phyloP scores from a whole-genome alignment of 2,113 vertebrate species.

The Laticauda colubrina region DNA sequence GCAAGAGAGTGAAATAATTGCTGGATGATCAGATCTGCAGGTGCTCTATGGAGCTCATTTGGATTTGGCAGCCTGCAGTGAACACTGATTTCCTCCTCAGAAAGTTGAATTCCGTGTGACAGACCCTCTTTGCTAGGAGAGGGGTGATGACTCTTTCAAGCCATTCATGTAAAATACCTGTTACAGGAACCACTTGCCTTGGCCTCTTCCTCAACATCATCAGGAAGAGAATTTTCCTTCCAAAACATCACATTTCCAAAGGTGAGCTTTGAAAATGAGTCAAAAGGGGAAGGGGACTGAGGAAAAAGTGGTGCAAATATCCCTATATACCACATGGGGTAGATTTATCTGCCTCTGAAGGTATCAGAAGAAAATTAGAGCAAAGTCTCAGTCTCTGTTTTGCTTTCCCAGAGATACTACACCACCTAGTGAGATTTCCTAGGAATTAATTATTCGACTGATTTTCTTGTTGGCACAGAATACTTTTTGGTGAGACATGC shows the following conservation, averaged over 20 bases:
- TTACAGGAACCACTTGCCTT: conserved; percentile 57
- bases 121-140: conserved; percentile 80
- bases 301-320: accelerated
- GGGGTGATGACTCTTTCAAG: conserved; percentile 73
- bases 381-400: background rate
- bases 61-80: conserved; percentile 76
- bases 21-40: conserved; percentile 84
- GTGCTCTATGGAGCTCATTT: conserved; percentile 87
- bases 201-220: conserved; percentile 23
- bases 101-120: conserved; percentile 76
- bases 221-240: conserved; percentile 17
- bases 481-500: background rate
- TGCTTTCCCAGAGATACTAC: conserved; percentile 2
- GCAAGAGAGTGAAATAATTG: conserved; percentile 90
- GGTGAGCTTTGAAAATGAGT: background rate
- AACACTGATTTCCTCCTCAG: conserved; percentile 72
- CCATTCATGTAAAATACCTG: conserved; percentile 63
- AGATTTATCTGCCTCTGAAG: background rate
- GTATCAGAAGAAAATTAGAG: background rate
- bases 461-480: background rate
- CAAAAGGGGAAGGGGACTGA: no score
- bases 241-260: conserved; percentile 13
- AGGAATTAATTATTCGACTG: background rate
- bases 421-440: conserved; percentile 18
- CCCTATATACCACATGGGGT: accelerated